Evolutionary conservation across 2,113 vertebrate genomes (phyloP).

Genomic region (Brevimyrus niger): DNA sequence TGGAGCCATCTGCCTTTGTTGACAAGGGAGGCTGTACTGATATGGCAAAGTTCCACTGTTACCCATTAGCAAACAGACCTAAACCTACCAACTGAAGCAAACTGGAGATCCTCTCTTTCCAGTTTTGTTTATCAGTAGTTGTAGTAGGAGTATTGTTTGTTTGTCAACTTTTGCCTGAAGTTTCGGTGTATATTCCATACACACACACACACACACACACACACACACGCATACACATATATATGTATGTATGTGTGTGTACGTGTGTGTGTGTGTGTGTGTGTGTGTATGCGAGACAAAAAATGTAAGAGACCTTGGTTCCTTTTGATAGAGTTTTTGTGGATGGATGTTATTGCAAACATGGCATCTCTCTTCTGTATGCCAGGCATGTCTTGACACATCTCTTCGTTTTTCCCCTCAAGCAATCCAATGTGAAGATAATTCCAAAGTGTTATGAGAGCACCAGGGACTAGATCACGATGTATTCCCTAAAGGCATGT

Average conservation of each 20-base stretch:
- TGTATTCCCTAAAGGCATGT: conserved; percentile 25
- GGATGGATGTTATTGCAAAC: not conserved
- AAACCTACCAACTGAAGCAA: not conserved
- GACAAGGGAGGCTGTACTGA: conserved; percentile 12
- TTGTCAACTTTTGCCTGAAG: not conserved
- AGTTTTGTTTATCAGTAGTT: not conserved
- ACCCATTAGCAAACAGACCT: not conserved
- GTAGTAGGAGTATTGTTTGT: not conserved
- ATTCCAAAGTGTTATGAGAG: conserved; percentile 17
- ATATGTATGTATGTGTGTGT: too few relatives aligned
- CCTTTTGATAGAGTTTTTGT: not conserved
- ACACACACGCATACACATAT: not conserved
- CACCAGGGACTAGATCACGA: conserved; percentile 26
- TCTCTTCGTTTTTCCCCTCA: not conserved
- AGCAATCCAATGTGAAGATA: conserved; percentile 22
- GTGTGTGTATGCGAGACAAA: not conserved
- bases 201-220: not conserved
- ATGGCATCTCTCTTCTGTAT: not conserved
- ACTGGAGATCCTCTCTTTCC: not conserved
- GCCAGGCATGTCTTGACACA: conserved; percentile 14
- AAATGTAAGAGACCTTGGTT: not conserved
- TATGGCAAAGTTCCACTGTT: not conserved
- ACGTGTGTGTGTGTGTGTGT: not conserved
- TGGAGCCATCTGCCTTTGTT: conserved; percentile 14
- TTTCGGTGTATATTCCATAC: not conserved